Conservation (phyloP, 1,140 invertebrate species). For the Phocides pigmalion region DNA sequence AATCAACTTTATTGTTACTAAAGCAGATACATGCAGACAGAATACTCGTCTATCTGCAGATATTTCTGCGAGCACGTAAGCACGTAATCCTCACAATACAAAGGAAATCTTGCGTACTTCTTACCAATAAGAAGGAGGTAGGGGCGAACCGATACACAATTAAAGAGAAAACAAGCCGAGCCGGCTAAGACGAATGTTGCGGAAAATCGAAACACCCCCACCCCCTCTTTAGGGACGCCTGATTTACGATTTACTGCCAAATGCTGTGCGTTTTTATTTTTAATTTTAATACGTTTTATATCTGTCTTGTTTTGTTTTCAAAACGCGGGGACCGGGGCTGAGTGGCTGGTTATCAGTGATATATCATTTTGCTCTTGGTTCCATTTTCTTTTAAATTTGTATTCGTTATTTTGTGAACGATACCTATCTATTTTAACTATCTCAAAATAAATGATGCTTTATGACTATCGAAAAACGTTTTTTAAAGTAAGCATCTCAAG, state of each 20-base stretch:
- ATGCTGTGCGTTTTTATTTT: conserved; percentile 56
- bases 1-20: no score
- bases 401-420: no score
- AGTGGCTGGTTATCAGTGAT: conserved; percentile 10
- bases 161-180: conserved; percentile 73
- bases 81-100: conserved; percentile 17
- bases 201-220: conserved; percentile 74
- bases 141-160: conserved; percentile 74
- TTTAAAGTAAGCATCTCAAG: no score
- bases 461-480: no score
- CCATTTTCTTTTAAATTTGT: no score
- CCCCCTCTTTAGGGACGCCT: conserved; percentile 67
- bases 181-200: conserved; percentile 81
- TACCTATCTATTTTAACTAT: no score
- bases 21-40: not conserved
- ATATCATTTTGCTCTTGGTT: not conserved
- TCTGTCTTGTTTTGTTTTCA: conserved; percentile 40
- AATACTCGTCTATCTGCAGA: conserved; percentile 2
- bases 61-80: not conserved
- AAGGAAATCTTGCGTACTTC: conserved; percentile 11
- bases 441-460: no score
- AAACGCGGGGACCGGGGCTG: conserved; percentile 5
- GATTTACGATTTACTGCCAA: conserved; percentile 71
- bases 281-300: conserved; percentile 59
- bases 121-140: conserved; percentile 40